phyloP scores from a whole-genome alignment of 1,140 invertebrate genomes.

The Pseudomyrmex dendroicus region DNA sequence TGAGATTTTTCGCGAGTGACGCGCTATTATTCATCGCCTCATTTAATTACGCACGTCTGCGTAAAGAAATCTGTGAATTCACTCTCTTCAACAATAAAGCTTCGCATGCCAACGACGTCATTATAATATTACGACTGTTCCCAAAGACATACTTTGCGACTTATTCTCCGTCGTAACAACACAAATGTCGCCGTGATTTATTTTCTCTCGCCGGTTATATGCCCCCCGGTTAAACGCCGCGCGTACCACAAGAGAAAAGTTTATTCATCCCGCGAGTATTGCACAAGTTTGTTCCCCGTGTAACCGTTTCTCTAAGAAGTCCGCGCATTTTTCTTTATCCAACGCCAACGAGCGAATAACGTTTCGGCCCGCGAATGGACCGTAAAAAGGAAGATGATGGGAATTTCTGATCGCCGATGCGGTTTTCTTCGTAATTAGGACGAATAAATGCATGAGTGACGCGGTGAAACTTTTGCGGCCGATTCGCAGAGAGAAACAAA shows the following conservation, averaged over 20 bases:
- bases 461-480: slow-evolving; percentile 37
- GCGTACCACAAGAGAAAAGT: slow-evolving; percentile 26
- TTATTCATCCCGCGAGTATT: slow-evolving; percentile 38
- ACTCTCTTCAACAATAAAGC: slow-evolving; percentile 12
- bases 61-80: slow-evolving; percentile 13
- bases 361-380: neutral
- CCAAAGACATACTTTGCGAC: slow-evolving; percentile 34
- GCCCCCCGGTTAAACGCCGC: slow-evolving; percentile 3
- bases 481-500: slow-evolving; percentile 10
- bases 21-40: neutral
- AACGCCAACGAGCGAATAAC: slow-evolving; percentile 24
- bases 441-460: slow-evolving; percentile 74
- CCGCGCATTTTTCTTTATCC: slow-evolving; percentile 4
- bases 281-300: neutral
- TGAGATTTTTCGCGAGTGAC: neutral
- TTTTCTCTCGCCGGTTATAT: slow-evolving; percentile 25
- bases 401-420: slow-evolving; percentile 53
- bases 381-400: slow-evolving; percentile 4
- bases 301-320: neutral
- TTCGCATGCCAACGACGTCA: slow-evolving; percentile 1
- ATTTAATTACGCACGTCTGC: neutral
- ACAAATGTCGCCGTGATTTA: slow-evolving; percentile 32
- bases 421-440: slow-evolving; percentile 60
- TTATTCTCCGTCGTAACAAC: slow-evolving; percentile 22
- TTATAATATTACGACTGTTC: slow-evolving; percentile 28